A percentile compares a stretch with the other conserved stretches of the same genome.
phyloP scores from a whole-genome alignment of 2,113 vertebrate genomes.

The Mormyrus iriodes region DNA sequence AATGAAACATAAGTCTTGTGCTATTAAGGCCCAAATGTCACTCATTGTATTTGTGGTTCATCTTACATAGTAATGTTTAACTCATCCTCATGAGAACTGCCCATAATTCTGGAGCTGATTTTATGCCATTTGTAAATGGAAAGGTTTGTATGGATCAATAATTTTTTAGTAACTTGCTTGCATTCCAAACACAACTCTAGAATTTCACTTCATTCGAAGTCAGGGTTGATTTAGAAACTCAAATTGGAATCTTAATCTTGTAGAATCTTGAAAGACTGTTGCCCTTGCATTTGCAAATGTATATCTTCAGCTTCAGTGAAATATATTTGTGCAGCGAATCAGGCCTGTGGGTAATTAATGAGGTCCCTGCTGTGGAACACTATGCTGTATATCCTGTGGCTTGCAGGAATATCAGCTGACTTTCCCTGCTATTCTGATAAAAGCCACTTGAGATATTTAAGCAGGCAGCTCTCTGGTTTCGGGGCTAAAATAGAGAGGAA shows the following conservation, averaged over 20 bases:
- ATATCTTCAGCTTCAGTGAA: background rate
- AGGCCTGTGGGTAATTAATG: background rate
- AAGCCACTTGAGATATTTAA: background rate
- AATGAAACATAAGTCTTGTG: background rate
- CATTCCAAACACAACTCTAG: no score
- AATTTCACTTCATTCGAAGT: background rate
- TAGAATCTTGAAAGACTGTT: background rate
- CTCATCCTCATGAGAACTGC: background rate
- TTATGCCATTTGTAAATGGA: background rate
- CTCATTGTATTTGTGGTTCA: background rate
- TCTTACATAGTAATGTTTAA: background rate
- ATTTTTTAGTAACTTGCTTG: background rate
- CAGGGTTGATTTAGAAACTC: background rate
- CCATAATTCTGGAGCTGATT: background rate
- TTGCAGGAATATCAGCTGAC: background rate
- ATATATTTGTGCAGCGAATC: background rate
- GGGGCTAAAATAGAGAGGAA: background rate
- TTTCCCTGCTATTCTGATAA: background rate
- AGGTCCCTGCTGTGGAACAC: background rate
- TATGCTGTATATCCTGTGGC: background rate
- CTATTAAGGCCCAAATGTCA: background rate
- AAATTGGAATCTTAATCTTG: background rate
- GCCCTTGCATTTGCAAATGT: background rate
- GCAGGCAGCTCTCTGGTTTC: background rate
- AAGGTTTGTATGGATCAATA: background rate